Base-by-base conservation (phyloP, 2,888 invertebrate genomes). In the Allygus modestus region DNA sequence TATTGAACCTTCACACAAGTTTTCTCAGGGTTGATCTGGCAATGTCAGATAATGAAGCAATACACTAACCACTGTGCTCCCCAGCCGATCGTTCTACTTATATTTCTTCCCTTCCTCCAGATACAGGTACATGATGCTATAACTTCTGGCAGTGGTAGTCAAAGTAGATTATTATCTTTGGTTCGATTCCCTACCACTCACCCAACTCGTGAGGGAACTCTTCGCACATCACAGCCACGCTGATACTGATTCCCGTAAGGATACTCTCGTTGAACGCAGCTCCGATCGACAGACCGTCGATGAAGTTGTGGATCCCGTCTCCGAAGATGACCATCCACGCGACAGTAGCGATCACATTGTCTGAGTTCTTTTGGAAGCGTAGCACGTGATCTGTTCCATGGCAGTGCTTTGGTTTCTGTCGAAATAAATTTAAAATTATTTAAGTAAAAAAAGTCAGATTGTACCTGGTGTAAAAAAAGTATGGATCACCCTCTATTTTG, bases 261-360 rank as follows among this genome's bases (percentile, higher is more conserved):
- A 94, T 92, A 88, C 94, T 94, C 79, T 92, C 93, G 85, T 94
- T 94, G 89, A 95, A 96, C 0, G 96, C 95, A 9, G 95, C 95
- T 1, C 96, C 96, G 86, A 96, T 96, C 0, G 96, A 96, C 81
- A 96, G 90, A 0, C 96, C 96, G 89, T 96, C 96, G n/a, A 95
- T 95, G 85, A 96, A 91, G 90, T 96, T 96, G 88, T 96, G 96
- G 84, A 96, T 90, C 0, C 95, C 95, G 89, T 96, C 96, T 0
- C 96, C 96, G 54, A 95, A 92, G 83, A 96, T 93, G 41, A 96
- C 95, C 94, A 96, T 95, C 88, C 95, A 93, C 0, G 95, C 95
- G 17, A 96, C 93, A 0, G 95, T 91, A 4, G 91, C 91, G 51
- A 92, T 90, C 4, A 90, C 89, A 82, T 89, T 90, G 83, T 89